Evolutionary conservation across 2,888 invertebrate genomes (phyloP).

Genomic region (Polyploca ridens): DNA sequence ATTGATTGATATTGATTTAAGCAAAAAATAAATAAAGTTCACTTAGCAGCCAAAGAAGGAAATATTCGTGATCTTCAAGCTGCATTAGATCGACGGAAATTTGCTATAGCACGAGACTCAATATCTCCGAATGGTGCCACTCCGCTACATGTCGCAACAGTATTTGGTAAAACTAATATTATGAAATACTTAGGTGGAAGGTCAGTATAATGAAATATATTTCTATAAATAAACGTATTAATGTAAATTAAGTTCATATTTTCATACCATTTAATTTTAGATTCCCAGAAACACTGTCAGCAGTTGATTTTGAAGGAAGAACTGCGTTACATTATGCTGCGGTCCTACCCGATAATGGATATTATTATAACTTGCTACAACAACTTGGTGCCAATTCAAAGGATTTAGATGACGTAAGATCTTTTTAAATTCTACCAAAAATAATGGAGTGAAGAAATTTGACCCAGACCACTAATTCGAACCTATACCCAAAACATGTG

Average conservation of each 20-base stretch:
- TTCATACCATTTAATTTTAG: constrained; percentile 56
- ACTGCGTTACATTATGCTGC: constrained; percentile 96
- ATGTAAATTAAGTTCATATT: constrained; percentile 8
- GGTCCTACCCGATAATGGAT: constrained; percentile 92
- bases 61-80: constrained; percentile 93
- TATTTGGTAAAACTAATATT: constrained; percentile 93
- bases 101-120: constrained; percentile 94
- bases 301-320: constrained; percentile 90
- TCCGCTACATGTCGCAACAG: constrained; percentile 93
- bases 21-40: constrained; percentile 96
- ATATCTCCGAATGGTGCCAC: constrained; percentile 93
- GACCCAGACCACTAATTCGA: no score
- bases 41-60: constrained; percentile 93
- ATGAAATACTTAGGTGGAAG: constrained; percentile 86
- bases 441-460: no score
- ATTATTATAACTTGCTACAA: constrained; percentile 93
- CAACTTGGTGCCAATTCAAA: constrained; percentile 94
- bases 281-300: constrained; percentile 94
- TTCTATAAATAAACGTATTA: constrained; percentile 2
- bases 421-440: background rate
- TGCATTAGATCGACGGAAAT: constrained; percentile 94
- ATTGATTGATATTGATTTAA: constrained; percentile 59
- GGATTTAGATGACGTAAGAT: constrained; percentile 91
- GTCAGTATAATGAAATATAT: constrained; percentile 38
- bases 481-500: no score